Evolutionary conservation across 2,888 invertebrate genomes (phyloP).

Genomic region (Chydorus sphaericus): DNA sequence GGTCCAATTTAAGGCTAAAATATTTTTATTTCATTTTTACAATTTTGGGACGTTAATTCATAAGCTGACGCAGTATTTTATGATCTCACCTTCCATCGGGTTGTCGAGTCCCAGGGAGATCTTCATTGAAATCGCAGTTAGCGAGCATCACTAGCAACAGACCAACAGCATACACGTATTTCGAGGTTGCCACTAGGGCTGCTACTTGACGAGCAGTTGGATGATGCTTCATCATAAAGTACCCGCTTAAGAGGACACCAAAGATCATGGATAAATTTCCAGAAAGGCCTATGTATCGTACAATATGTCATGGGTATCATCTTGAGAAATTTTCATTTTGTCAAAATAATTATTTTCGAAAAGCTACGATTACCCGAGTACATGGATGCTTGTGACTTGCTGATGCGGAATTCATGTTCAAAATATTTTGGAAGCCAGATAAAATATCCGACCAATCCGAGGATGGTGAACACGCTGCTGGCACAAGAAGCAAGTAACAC

Average conservation of each 20-base stretch:
- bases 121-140: constrained; percentile 15
- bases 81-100: constrained; percentile 14
- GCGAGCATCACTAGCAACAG: constrained; percentile 14
- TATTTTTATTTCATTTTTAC: not conserved
- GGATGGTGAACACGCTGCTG: constrained; percentile 13
- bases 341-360: too few species aligned
- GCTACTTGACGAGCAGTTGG: constrained; percentile 16
- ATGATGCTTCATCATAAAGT: constrained; percentile 15
- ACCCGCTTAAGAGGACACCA: constrained; percentile 17
- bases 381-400: constrained; percentile 14
- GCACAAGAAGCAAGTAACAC: constrained; percentile 13
- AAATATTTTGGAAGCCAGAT: constrained; percentile 18
- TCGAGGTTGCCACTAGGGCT: not conserved
- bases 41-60: not conserved
- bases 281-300: constrained; percentile 13
- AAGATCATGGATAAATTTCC: constrained; percentile 16
- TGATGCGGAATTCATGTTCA: constrained; percentile 17
- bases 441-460: constrained; percentile 14
- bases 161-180: constrained; percentile 10
- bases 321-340: too few species aligned
- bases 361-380: not conserved
- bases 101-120: constrained; percentile 16
- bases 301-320: not conserved
- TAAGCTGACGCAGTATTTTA: not conserved
- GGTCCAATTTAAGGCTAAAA: constrained; percentile 12